Evolutionary conservation across 2,113 vertebrate species (phyloP).

Genomic region (Notarius lentiginosus): DNA sequence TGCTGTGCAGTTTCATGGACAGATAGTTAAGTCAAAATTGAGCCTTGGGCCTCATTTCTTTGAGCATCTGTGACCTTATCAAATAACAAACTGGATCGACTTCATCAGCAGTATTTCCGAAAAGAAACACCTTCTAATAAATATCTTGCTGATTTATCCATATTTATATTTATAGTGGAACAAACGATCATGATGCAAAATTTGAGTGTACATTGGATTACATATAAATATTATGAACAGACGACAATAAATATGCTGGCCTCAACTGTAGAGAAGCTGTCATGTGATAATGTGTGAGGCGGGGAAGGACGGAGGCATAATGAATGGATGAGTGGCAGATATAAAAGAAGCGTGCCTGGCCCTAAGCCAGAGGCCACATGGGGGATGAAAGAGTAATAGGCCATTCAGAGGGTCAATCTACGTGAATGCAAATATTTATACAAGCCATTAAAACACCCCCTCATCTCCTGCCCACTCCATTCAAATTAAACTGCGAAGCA

Average conservation of each 20-base stretch:
- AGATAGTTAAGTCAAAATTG: conserved; percentile 32
- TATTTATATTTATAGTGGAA: not conserved
- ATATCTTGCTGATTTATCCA: not conserved
- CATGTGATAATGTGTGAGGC: conserved; percentile 66
- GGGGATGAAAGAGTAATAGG: conserved; percentile 65
- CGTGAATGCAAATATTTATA: conserved; percentile 79
- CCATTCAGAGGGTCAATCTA: conserved; percentile 70
- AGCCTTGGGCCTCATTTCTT: conserved; percentile 21
- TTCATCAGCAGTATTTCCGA: not conserved
- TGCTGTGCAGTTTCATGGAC: conserved; percentile 50
- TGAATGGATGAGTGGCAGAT: conserved; percentile 70
- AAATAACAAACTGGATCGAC: conserved; percentile 49
- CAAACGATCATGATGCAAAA: not conserved
- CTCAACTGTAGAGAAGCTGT: conserved; percentile 50
- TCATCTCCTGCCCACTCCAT: conserved; percentile 71
- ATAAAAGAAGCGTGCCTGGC: conserved; percentile 71
- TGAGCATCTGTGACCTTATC: not conserved
- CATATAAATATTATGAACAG: not conserved
- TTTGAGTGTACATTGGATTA: not conserved
- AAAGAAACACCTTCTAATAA: not conserved
- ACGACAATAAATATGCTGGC: not conserved
- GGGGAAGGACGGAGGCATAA: conserved; percentile 57
- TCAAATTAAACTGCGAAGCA: conserved; percentile 73
- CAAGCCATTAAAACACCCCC: conserved; percentile 74
- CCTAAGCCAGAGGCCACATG: conserved; percentile 40